phyloP scores from a whole-genome alignment of 2,888 invertebrate genomes.

The Chymomyza fuscimana region DNA sequence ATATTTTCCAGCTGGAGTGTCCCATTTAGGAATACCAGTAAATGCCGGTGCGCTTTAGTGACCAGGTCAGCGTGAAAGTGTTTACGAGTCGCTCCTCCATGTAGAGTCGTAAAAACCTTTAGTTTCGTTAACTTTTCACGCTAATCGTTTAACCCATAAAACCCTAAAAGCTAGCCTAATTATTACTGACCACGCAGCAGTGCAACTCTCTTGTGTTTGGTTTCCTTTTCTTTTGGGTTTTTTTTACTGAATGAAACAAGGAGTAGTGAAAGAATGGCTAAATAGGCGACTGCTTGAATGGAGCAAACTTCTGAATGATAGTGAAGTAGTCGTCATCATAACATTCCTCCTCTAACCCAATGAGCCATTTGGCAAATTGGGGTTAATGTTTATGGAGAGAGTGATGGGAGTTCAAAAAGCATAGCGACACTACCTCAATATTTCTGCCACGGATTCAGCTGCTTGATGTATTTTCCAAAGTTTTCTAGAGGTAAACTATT shows the following conservation, averaged over 20 bases:
- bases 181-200: slow-evolving; percentile 74
- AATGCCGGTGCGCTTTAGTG: slow-evolving; percentile 12
- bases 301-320: slow-evolving; percentile 52
- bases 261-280: slow-evolving; percentile 16
- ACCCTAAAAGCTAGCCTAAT: slow-evolving; percentile 60
- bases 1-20: background rate
- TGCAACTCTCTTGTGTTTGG: slow-evolving; percentile 58
- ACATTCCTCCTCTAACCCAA: slow-evolving; percentile 70
- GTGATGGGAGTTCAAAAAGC: background rate
- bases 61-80: slow-evolving; percentile 53
- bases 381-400: slow-evolving; percentile 66
- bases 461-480: background rate
- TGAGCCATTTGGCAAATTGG: slow-evolving; percentile 76
- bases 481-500: slow-evolving; percentile 38
- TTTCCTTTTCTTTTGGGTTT: slow-evolving; percentile 23
- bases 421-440: background rate
- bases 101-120: slow-evolving; percentile 10
- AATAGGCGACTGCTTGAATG: slow-evolving; percentile 43
- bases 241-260: background rate
- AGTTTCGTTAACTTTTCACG: slow-evolving; percentile 23
- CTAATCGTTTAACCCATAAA: slow-evolving; percentile 67
- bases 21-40: background rate
- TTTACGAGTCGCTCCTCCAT: slow-evolving; percentile 35
- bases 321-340: slow-evolving; percentile 22
- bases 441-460: background rate